phyloP scores from a whole-genome alignment of 1,140 invertebrate genomes.

The Brachionus rubens region DNA sequence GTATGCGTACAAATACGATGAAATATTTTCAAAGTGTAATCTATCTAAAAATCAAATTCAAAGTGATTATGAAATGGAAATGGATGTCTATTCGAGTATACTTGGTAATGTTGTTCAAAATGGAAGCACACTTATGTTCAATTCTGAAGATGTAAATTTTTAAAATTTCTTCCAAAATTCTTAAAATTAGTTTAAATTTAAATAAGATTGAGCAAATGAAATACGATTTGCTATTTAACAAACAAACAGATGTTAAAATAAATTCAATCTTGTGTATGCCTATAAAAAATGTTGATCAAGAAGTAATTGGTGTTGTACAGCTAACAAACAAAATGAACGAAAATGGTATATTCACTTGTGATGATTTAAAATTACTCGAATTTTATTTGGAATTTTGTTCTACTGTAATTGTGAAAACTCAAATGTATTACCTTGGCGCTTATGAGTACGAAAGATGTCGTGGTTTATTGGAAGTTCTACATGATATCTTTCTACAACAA shows the following conservation, averaged over 20 bases:
- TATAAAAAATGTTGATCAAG: constrained; percentile 88
- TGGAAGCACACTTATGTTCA: not conserved
- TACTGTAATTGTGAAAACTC: constrained; percentile 62
- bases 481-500: constrained; percentile 64
- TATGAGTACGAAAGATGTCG: constrained; percentile 62
- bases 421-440: constrained; percentile 61
- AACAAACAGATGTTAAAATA: constrained; percentile 48
- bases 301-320: constrained; percentile 92
- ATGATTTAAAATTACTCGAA: constrained; percentile 61
- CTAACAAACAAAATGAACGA: constrained; percentile 75
- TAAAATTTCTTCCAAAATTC: not conserved
- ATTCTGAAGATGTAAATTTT: not conserved
- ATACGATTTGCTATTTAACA: constrained; percentile 24
- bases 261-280: constrained; percentile 69
- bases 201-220: not conserved
- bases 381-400: constrained; percentile 63
- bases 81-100: not conserved
- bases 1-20: not conserved
- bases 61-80: not conserved
- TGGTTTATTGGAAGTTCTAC: constrained; percentile 62
- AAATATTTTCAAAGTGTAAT: constrained; percentile 3
- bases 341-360: constrained; percentile 50
- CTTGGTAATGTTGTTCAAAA: not conserved
- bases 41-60: not conserved
- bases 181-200: not conserved